phyloP scores from a whole-genome alignment of 1,140 invertebrate species.

The Portunus trituberculatus region DNA sequence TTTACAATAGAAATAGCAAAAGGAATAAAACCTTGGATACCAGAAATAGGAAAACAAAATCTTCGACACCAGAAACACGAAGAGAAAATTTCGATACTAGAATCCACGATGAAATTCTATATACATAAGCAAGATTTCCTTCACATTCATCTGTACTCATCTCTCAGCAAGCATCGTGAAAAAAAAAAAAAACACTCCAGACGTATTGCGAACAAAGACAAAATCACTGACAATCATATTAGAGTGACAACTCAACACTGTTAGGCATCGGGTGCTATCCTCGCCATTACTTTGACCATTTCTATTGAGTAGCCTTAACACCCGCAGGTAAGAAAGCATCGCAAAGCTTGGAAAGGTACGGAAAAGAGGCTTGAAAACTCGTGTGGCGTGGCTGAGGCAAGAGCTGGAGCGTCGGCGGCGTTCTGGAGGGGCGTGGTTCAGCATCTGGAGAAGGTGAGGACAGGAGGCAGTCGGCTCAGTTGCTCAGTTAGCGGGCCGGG shows the following conservation, averaged over 20 bases:
- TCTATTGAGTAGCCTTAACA: neutral
- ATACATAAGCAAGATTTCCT: too few relatives aligned
- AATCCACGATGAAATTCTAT: too few relatives aligned
- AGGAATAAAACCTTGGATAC: too few relatives aligned
- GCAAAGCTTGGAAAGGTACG: neutral
- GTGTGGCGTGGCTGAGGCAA: neutral
- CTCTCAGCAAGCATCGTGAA: too few relatives aligned
- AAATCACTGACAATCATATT: neutral
- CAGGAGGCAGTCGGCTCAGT: neutral
- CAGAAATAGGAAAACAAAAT: too few relatives aligned
- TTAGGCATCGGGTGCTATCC: neutral
- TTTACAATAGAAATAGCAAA: too few relatives aligned
- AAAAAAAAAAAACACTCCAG: too few relatives aligned
- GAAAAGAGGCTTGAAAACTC: neutral
- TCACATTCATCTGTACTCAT: too few relatives aligned
- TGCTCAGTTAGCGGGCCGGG: neutral
- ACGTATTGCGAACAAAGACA: too few relatives aligned
- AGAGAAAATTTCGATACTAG: too few relatives aligned
- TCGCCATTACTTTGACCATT: neutral
- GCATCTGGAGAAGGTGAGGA: slow-evolving; percentile 17
- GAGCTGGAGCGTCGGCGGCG: neutral
- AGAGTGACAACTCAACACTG: neutral
- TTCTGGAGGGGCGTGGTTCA: neutral
- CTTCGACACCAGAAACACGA: too few relatives aligned
- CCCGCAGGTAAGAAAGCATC: neutral